Base-by-base conservation (phyloP, 2,797 vertebrate species). In the Gymnoscopelus microlampas region DNA sequence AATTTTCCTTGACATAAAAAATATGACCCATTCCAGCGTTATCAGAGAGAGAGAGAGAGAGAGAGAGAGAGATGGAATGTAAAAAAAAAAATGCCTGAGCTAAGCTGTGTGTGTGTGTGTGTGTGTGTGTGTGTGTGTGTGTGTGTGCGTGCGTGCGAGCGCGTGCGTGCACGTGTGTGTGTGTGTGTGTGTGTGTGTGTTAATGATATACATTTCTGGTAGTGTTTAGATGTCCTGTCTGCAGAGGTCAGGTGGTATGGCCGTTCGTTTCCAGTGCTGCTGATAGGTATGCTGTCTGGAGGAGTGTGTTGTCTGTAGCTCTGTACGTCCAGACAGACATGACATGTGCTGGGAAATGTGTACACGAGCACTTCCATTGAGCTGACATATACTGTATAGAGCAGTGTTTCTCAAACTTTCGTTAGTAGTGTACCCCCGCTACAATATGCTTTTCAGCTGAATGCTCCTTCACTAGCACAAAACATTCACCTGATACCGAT, bases 151-250 rank as follows among this genome's bases (percentile, higher is more conserved):
- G 54, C n/a, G 24, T 11, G 61, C 19, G 29, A 29, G 50, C 19
- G 63, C 19, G 61, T 32, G 60, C 10, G 47, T 50, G 60, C 7
- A 3, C 13, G 44, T 26, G 44, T 9, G 10, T 50, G 44, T 8
- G 49, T 53, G 29, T 4, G 51, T 55, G 32, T 44, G 51, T 44
- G 51, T 9, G 35, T 54, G 53, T 26, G 7, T 44, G 39, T 44
- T 44, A 23, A 81, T 80, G 74, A 75, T 85, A 89, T 75, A 88
- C 85, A 87, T 79, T 72, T 81, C 81, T 78, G 74, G 66, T 47
- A 59, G 61, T 91, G 88, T 92, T 91, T 91, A 87, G 65, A 86
- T 83, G 81, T 87, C 81, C 84, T 87, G 89, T 86, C 89, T 88
- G 66, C 56, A 6, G 71, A 79, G 90, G 88, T 91, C 89, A 91